phyloP scores from a whole-genome alignment of 2,797 vertebrate genomes.

The Anas bernieri region DNA sequence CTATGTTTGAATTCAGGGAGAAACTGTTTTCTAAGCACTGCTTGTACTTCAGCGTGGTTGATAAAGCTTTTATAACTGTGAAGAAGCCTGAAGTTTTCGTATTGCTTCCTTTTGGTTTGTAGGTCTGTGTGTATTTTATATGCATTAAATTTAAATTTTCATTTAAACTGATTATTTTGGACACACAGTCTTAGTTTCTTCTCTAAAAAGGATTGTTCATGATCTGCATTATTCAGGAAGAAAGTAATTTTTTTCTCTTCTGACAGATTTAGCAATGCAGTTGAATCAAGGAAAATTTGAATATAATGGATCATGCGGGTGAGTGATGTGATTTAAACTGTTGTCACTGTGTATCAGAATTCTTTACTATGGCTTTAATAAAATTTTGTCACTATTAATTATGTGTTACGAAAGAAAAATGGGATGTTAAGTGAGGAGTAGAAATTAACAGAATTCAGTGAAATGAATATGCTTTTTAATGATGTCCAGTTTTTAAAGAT shows the following conservation, averaged over 20 bases:
- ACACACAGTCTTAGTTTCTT: neutral
- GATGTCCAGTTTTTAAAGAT: neutral
- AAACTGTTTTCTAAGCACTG: neutral
- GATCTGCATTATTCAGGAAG: conserved; percentile 12
- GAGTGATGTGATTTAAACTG: conserved; percentile 78
- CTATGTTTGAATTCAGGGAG: neutral
- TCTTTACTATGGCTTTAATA: conserved; percentile 67
- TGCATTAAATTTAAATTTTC: neutral
- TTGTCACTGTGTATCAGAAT: conserved; percentile 9
- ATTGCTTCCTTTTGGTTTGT: neutral
- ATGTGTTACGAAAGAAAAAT: conserved; percentile 31
- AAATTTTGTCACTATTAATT: conserved; percentile 74
- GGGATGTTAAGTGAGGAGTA: neutral
- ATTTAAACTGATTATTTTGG: neutral
- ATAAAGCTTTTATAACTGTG: neutral
- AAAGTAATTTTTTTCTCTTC: conserved; percentile 72
- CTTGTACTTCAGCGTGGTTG: neutral
- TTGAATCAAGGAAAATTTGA: conserved; percentile 99
- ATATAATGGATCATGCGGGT: conserved; percentile 99
- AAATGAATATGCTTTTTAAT: neutral
- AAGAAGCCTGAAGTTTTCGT: neutral
- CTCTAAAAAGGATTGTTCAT: neutral
- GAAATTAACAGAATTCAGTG: conserved; percentile 27
- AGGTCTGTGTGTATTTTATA: neutral
- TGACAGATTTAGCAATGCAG: conserved; percentile 97